Evolutionary conservation across 2,888 invertebrate genomes (phyloP).

Genomic region (Athripsodes cinereus): DNA sequence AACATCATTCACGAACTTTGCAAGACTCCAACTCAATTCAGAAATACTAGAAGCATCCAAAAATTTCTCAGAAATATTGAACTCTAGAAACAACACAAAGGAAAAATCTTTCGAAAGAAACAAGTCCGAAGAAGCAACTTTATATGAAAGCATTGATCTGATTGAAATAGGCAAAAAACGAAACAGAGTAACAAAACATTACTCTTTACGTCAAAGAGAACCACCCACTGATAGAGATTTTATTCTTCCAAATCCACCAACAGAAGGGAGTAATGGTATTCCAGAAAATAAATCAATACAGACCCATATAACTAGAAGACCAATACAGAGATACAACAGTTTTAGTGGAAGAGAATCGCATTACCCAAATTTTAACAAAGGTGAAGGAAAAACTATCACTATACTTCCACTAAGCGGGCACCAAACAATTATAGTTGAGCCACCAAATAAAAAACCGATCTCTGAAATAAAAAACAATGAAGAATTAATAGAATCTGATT

Average conservation of each 20-base stretch:
- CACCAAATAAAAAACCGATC: slow-evolving; percentile 32
- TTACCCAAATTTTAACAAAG: slow-evolving; percentile 5
- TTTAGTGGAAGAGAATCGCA: slow-evolving; percentile 17
- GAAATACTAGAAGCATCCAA: neutral
- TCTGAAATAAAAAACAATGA: neutral
- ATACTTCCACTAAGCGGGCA: slow-evolving; percentile 48
- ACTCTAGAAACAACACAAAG: neutral
- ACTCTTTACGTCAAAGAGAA: slow-evolving; percentile 46
- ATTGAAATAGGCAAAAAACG: slow-evolving; percentile 12
- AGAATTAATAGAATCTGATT: neutral
- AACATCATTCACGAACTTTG: neutral
- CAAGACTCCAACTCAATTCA: neutral
- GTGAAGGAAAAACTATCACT: slow-evolving; percentile 35
- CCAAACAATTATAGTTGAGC: slow-evolving; percentile 49
- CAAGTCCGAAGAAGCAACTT: neutral
- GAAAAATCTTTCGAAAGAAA: neutral
- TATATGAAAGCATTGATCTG: neutral
- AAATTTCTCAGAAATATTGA: neutral
- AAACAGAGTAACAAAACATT: slow-evolving; percentile 41
- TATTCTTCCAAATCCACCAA: slow-evolving; percentile 1
- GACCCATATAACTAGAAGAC: neutral
- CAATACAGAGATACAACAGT: slow-evolving; percentile 20
- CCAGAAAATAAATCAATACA: neutral
- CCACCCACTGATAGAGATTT: slow-evolving; percentile 31
- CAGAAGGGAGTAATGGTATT: neutral